A percentile compares a stretch with the other conserved stretches of the same genome.
phyloP scores from a whole-genome alignment of 64 coral and sea anemone species.

The Stichodactyla mertensii region DNA sequence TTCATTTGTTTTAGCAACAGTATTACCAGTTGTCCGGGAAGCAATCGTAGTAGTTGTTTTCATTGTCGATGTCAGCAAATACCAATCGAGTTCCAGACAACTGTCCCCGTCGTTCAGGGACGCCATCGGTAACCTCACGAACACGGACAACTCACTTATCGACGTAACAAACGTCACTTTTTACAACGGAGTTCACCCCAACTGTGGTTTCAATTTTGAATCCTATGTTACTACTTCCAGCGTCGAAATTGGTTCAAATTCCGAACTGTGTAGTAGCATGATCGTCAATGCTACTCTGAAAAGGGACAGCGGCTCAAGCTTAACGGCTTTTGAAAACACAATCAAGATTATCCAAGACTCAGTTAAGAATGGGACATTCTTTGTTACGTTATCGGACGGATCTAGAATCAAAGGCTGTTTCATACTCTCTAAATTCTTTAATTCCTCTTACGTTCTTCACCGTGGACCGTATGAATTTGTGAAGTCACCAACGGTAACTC shows the following conservation, averaged over 20 bases:
- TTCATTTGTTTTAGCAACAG: not conserved
- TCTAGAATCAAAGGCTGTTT: constrained; percentile 5
- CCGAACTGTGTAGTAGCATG: not conserved
- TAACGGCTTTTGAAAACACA: not conserved
- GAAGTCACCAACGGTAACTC: not conserved
- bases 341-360: not conserved
- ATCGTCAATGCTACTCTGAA: not conserved
- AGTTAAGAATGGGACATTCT: constrained; percentile 3
- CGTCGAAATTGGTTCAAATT: not conserved
- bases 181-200: constrained; percentile 28
- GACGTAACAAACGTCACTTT: not conserved
- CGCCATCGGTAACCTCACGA: constrained; percentile 8
- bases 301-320: not conserved
- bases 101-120: not conserved
- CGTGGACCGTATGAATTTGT: constrained; percentile 2
- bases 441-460: constrained; percentile 22
- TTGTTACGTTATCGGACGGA: constrained; percentile 40
- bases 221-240: not conserved
- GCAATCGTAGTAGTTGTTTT: not conserved
- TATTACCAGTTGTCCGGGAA: not conserved
- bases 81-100: not conserved
- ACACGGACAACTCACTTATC: not conserved
- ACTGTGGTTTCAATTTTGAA: constrained; percentile 53
- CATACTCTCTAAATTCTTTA: constrained; percentile 35
- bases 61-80: not conserved